Conservation (phyloP, 2,888 invertebrate species). For the Drosophila anomelani region DNA sequence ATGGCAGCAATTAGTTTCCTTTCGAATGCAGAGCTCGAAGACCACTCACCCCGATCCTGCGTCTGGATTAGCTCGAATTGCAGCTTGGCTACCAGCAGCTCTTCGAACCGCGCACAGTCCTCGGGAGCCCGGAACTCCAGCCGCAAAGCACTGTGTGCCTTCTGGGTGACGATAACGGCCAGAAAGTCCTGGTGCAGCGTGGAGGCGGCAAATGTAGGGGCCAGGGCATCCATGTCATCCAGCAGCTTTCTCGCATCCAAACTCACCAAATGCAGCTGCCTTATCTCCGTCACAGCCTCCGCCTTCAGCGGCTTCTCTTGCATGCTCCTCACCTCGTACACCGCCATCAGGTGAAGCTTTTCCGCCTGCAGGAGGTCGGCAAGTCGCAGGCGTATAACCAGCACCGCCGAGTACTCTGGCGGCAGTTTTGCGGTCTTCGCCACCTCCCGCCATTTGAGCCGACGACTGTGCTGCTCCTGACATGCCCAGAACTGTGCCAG, state of each 20-base stretch:
- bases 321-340: conserved; percentile 48
- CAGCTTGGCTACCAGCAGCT: conserved; percentile 58
- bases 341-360: conserved; percentile 43
- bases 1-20: neutral
- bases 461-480: conserved; percentile 46
- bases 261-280: conserved; percentile 55
- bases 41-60: conserved; percentile 8
- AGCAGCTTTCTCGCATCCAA: conserved; percentile 56
- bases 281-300: neutral
- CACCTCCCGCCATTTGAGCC: conserved; percentile 49
- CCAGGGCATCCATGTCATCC: conserved; percentile 48
- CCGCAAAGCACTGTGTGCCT: conserved; percentile 53
- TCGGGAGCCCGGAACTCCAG: conserved; percentile 51
- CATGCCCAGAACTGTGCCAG: conserved; percentile 68
- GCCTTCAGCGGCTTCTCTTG: neutral
- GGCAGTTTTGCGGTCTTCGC: conserved; percentile 46
- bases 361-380: conserved; percentile 46
- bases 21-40: accelerated
- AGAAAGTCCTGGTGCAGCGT: conserved; percentile 81
- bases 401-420: conserved; percentile 76
- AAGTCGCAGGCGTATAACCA: conserved; percentile 70
- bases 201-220: conserved; percentile 59
- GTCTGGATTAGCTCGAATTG: conserved; percentile 44
- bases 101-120: conserved; percentile 56
- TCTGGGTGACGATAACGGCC: conserved; percentile 71